Percentiles rank a stretch among this genome's conserved stretches.
Conservation (phyloP, 2,888 invertebrate species). For the Athetis lepigone region DNA sequence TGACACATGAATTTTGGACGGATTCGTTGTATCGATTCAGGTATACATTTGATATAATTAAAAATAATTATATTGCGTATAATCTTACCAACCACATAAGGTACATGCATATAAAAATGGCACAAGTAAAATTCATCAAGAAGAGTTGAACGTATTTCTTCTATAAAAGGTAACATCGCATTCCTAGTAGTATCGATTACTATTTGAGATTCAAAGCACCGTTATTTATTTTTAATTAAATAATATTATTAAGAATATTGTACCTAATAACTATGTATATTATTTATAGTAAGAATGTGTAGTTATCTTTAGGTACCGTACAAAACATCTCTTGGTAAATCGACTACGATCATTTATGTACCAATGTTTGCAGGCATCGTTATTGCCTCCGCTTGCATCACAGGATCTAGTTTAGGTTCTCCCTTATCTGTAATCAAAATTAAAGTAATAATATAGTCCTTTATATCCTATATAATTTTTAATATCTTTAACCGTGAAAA, state of each 20-base stretch:
- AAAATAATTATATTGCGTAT: conserved; percentile 65
- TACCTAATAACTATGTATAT: conserved; percentile 21
- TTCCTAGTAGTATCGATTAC: conserved; percentile 53
- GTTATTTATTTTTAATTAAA: conserved; percentile 41
- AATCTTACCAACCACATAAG: conserved; percentile 69
- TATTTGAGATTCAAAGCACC: conserved; percentile 67
- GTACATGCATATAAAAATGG: conserved; percentile 81
- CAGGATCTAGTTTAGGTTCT: conserved; percentile 33
- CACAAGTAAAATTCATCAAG: conserved; percentile 78
- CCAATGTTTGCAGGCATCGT: conserved; percentile 49
- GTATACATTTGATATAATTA: conserved; percentile 53
- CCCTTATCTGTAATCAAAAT: conserved; percentile 39
- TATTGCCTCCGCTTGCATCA: conserved; percentile 51
- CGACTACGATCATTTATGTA: conserved; percentile 26
- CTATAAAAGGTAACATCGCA: conserved; percentile 71
- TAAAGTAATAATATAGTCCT: too few species aligned
- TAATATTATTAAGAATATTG: conserved; percentile 39
- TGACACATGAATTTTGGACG: conserved; percentile 74
- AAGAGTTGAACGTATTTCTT: conserved; percentile 65
- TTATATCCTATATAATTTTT: too few species aligned
- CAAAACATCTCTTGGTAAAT: conserved; percentile 43
- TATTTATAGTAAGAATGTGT: conserved; percentile 31
- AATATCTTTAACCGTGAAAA: too few species aligned
- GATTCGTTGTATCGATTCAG: conserved; percentile 82
- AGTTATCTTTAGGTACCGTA: conserved; percentile 36